Evolutionary conservation across 2,888 invertebrate genomes (phyloP).

Genomic region (Eilema griseolum): DNA sequence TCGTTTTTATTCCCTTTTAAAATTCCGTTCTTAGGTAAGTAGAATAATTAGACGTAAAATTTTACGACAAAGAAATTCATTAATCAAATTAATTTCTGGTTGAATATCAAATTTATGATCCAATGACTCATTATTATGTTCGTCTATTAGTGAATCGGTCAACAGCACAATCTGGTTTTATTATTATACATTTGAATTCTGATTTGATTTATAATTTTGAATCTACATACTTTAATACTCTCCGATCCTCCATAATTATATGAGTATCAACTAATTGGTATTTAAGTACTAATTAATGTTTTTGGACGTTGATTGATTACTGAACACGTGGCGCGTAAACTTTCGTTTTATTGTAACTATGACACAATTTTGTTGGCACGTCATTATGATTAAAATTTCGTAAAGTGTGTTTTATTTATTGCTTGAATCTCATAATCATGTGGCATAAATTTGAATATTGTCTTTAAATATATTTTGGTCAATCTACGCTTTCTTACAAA

Average conservation of each 20-base stretch:
- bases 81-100: conserved; percentile 47
- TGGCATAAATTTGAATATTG: background rate
- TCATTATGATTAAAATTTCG: conserved; percentile 36
- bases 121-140: conserved; percentile 42
- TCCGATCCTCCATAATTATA: conserved; percentile 67
- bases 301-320: conserved; percentile 66
- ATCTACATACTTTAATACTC: conserved; percentile 59
- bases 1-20: conserved; percentile 4
- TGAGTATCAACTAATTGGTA: conserved; percentile 69
- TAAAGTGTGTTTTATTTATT: conserved; percentile 12
- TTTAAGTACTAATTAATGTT: conserved; percentile 72
- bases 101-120: conserved; percentile 44
- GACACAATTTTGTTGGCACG: conserved; percentile 40
- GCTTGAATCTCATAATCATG: background rate
- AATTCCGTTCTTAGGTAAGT: background rate
- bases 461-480: background rate
- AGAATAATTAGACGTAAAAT: conserved; percentile 23
- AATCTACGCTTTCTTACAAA: background rate
- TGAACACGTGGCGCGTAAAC: conserved; percentile 61
- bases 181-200: conserved; percentile 1
- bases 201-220: conserved; percentile 37
- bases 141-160: conserved; percentile 46
- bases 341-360: conserved; percentile 55
- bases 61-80: conserved; percentile 45
- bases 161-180: conserved; percentile 45